These are phyloP conservation scores for Tapirus terrestris DNA, from an alignment of 2,113 vertebrate genomes.

Conservation along the genomic window DNA sequence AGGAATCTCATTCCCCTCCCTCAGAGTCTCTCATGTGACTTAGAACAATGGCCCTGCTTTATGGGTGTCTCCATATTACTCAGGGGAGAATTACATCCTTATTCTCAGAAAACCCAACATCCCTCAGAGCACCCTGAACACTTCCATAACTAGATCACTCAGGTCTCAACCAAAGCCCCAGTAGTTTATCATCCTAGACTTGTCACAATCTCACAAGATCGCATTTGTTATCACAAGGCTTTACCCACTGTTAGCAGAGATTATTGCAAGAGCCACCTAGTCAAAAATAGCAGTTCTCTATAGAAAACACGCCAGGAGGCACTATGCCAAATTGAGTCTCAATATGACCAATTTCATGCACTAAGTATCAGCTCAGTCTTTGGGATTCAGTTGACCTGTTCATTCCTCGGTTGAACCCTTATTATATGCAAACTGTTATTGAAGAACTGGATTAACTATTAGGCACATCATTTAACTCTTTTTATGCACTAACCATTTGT, in stretches of 20 bases:
- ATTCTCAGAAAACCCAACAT: not conserved
- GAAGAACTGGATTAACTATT: not conserved
- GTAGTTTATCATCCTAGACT: not conserved
- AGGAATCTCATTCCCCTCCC: not conserved
- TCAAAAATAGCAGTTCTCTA: not conserved
- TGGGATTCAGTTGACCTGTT: not conserved
- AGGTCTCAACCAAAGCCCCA: not conserved
- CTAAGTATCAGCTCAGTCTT: not conserved
- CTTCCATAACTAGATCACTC: not conserved
- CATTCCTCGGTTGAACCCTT: not conserved
- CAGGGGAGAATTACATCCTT: not conserved
- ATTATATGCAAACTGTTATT: not conserved
- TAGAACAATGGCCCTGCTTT: not conserved
- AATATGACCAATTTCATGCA: not conserved
- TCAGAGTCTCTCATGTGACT: not conserved
- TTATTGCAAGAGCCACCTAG: not conserved
- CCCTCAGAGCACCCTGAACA: not conserved
- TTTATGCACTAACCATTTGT: not conserved
- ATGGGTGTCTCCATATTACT: not conserved
- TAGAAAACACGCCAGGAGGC: not conserved
- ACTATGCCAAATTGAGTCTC: not conserved
- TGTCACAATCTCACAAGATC: not conserved
- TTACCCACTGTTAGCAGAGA: not conserved
- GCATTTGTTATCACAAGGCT: not conserved
- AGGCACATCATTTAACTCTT: not conserved